Base-by-base conservation (phyloP, 2,888 invertebrate species). In the Lagria hirta region DNA sequence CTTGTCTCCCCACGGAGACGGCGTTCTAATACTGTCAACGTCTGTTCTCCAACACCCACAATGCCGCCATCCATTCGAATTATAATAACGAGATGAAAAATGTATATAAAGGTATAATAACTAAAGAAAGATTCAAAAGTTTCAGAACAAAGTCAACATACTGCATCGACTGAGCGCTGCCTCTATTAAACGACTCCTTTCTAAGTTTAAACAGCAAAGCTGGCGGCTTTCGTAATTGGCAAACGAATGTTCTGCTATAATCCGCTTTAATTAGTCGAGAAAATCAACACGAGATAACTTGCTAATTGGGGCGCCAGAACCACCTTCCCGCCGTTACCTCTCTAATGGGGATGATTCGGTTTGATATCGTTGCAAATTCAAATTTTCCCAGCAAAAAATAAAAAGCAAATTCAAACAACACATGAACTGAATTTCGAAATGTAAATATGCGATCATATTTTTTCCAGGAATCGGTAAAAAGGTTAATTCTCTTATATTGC, bases 241-340 rank as follows among this genome's bases (percentile, higher is more conserved):
- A 60, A 60, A 60, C 61, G 61, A 58, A 57, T 57, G 42, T 37
- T 48, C 51, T 41, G 14, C 28, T 17, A 43, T 63, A 63, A 63
- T 62, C 63, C 60, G 55, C 55, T 57, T 60, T 67, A 67, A 67
- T 67, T 67, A 67, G 64, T 60, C 61, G 64, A 57, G 60, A 66
- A 65, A 67, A 67, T 67, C 67, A 66, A 67, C 67, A 67, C 49
- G 44, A 51, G 52, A 52, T 51, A 51, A 50, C 53, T 55, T 48
- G 45, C 51, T 53, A 55, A 55, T 52, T 53, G 55, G 47, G 14
- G 10, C 14, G 1, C 4, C 12, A 14, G 42, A 17, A 17, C 15
- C 6, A 5, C 37, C 37, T 21, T n/a, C 27, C 37, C 6, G 20
- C 20, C 16, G 16, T 8, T 11, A n/a, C n/a, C n/a, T n/a, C n/a